These are phyloP conservation scores for Conistra vaccinii DNA, from an alignment of 2,888 invertebrate species.

Conservation along the genomic window DNA sequence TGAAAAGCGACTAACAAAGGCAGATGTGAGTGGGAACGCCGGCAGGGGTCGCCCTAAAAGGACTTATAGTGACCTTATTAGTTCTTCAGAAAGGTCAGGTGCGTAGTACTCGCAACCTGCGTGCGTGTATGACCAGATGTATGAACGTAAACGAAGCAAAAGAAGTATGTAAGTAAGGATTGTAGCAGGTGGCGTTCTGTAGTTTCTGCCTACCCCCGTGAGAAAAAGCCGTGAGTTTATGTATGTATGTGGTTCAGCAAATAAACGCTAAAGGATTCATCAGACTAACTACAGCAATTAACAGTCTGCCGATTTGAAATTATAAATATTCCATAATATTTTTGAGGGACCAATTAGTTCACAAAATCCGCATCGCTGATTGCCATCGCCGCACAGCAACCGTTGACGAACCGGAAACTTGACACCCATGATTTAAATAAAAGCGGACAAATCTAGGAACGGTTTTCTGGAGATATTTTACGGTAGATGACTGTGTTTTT, in stretches of 20 bases:
- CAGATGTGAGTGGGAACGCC: neutral
- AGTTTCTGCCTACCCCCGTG: neutral
- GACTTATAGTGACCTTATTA: neutral
- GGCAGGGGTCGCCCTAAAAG: too few relatives aligned
- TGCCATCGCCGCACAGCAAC: conserved; percentile 53
- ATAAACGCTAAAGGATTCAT: conserved; percentile 19
- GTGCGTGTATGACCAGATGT: neutral
- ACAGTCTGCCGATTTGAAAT: conserved; percentile 43
- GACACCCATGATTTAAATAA: conserved; percentile 54
- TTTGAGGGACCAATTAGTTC: conserved; percentile 62
- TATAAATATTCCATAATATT: conserved; percentile 59
- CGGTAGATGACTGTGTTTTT: conserved; percentile 33
- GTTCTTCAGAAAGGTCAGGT: neutral
- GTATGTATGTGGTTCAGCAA: neutral
- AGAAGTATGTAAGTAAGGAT: neutral
- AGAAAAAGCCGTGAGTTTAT: neutral
- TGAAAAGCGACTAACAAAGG: neutral
- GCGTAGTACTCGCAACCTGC: neutral
- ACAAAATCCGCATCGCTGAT: conserved; percentile 61
- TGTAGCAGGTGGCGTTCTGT: too few relatives aligned
- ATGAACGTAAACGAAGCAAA: neutral
- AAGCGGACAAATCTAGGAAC: conserved; percentile 30
- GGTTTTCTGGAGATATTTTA: conserved; percentile 41
- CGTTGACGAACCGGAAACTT: conserved; percentile 59
- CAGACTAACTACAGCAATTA: conserved; percentile 46